Evolutionary conservation across 1,140 invertebrate genomes (phyloP).

Genomic region (Gryllus bimaculatus): DNA sequence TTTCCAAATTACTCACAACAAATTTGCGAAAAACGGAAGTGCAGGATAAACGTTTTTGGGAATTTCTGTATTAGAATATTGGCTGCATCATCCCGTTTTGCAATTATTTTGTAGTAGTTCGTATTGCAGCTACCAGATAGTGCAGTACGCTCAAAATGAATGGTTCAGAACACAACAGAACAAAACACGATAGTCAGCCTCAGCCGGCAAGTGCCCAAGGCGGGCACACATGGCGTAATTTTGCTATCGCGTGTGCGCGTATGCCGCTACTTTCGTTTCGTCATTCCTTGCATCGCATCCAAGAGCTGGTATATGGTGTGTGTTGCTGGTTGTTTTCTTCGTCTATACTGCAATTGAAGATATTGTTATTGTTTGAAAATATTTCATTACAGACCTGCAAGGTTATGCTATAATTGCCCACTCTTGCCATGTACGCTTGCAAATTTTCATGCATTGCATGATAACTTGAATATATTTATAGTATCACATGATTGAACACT

Average conservation of each 20-base stretch:
- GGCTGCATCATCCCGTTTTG: no score
- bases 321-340: no score
- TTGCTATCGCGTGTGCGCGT: not conserved
- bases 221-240: not conserved
- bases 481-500: slow-evolving; percentile 1
- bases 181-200: not conserved
- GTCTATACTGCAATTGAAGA: no score
- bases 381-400: not conserved
- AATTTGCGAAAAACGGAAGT: no score
- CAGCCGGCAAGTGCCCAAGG: not conserved
- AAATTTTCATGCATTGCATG: not conserved
- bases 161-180: not conserved
- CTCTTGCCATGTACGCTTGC: not conserved
- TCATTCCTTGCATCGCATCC: not conserved
- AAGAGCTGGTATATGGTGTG: no score
- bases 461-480: not conserved
- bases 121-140: no score
- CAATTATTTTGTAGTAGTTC: no score
- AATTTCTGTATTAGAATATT: no score
- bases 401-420: not conserved
- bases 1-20: no score
- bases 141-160: no score
- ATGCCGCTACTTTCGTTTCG: not conserved
- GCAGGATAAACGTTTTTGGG: no score
- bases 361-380: not conserved